A percentile compares a stretch with the other conserved stretches of the same genome.
Conservation (phyloP, 2,113 vertebrate species). For the Nipponia nippon region DNA sequence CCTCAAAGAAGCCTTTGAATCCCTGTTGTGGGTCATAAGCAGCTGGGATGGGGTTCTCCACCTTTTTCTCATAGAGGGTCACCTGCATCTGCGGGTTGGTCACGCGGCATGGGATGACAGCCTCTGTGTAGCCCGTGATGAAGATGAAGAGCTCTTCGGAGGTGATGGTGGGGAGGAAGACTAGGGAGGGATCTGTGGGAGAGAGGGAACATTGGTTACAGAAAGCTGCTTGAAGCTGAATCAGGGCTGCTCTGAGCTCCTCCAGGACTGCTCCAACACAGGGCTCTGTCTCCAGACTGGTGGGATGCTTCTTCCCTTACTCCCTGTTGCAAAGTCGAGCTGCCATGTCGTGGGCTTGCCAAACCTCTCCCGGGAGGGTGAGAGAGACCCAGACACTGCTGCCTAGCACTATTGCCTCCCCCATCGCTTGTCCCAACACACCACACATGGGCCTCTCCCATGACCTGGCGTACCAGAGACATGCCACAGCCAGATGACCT, state of each 20-base stretch:
- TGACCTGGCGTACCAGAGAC: background rate
- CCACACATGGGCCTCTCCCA: background rate
- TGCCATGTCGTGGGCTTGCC: background rate
- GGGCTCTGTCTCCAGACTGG: background rate
- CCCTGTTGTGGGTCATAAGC: slow-evolving; percentile 85
- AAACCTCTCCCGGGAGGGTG: background rate
- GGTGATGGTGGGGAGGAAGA: slow-evolving; percentile 76
- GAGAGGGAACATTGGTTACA: background rate
- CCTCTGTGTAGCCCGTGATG: slow-evolving; percentile 77
- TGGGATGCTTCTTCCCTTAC: background rate
- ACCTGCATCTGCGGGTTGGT: slow-evolving; percentile 85
- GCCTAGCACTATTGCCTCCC: background rate
- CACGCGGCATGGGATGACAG: slow-evolving; percentile 88
- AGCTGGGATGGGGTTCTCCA: slow-evolving; percentile 68
- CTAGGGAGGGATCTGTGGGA: slow-evolving; percentile 79
- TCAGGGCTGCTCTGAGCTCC: background rate
- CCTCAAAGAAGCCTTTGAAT: slow-evolving; percentile 84
- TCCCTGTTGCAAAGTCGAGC: background rate
- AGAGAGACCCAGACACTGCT: background rate
- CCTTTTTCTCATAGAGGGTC: slow-evolving; percentile 82
- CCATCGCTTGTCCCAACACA: background rate
- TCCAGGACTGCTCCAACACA: background rate
- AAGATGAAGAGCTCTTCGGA: slow-evolving; percentile 79
- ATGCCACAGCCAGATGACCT: background rate
- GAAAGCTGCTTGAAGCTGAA: background rate